Evolutionary conservation across 2,888 invertebrate species (phyloP).

Genomic region (Abscondita cerata): DNA sequence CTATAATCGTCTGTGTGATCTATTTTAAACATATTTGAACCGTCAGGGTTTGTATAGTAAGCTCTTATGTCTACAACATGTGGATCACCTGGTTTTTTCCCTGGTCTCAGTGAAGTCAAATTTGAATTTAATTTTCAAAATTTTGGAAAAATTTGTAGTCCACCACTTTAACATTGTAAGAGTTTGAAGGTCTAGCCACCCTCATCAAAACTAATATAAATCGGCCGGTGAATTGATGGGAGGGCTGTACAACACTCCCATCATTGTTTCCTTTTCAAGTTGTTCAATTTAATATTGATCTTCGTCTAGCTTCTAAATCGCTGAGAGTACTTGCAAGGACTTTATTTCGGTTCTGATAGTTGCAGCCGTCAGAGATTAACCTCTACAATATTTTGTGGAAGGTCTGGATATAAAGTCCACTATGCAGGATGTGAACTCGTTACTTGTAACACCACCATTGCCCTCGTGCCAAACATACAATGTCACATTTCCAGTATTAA

Average conservation of each 20-base stretch:
- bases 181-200: not conserved
- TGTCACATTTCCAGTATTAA: not conserved
- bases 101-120: not conserved
- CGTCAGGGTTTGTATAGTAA: not conserved
- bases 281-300: no score
- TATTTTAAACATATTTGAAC: not conserved
- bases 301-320: no score
- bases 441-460: not conserved
- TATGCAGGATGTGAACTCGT: not conserved
- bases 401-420: not conserved
- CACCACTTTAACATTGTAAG: not conserved
- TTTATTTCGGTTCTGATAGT: not conserved
- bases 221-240: no score
- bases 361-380: no score
- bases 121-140: not conserved
- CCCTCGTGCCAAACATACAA: not conserved
- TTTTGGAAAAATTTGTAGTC: not conserved
- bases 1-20: not conserved
- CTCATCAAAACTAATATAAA: not conserved
- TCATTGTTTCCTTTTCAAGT: no score
- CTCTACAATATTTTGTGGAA: not conserved
- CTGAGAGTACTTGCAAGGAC: not conserved
- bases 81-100: not conserved
- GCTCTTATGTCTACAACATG: not conserved
- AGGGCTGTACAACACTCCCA: no score